Evolutionary conservation across 37 sponge, comb jelly and placozoan species (phyloP).

Genomic region (Cliona cf. orientalis): DNA sequence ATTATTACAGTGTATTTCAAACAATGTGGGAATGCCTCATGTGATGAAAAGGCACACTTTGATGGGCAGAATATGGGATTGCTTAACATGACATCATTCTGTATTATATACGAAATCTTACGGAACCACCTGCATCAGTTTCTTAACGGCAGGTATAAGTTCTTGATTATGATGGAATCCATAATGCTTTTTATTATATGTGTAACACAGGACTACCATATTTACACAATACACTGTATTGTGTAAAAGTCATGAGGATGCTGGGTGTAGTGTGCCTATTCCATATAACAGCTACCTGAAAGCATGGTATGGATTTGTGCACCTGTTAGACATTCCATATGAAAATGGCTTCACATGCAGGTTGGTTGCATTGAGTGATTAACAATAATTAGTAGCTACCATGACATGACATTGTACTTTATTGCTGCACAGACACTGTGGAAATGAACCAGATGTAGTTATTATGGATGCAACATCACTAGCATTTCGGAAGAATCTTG

Average conservation of each 20-base stretch:
- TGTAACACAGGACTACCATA: background rate
- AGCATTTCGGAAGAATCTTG: background rate
- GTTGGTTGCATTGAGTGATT: no score
- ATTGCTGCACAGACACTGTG: background rate
- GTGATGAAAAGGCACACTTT: background rate
- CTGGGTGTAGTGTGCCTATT: background rate
- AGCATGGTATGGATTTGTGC: background rate
- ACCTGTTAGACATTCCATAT: background rate
- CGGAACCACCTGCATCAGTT: background rate
- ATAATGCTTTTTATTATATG: background rate
- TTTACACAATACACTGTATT: background rate
- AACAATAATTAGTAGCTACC: no score
- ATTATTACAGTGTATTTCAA: background rate
- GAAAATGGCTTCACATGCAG: background rate
- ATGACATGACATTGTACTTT: no score
- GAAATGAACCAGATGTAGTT: background rate
- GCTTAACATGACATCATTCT: background rate
- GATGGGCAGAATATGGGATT: background rate
- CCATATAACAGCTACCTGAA: background rate
- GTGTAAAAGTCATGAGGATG: background rate
- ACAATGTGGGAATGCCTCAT: background rate
- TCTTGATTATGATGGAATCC: background rate
- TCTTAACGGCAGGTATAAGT: background rate
- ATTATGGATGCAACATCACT: background rate
- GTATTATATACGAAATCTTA: background rate